phyloP scores from a whole-genome alignment of 2,888 invertebrate genomes.

The Chymomyza fuscimana region DNA sequence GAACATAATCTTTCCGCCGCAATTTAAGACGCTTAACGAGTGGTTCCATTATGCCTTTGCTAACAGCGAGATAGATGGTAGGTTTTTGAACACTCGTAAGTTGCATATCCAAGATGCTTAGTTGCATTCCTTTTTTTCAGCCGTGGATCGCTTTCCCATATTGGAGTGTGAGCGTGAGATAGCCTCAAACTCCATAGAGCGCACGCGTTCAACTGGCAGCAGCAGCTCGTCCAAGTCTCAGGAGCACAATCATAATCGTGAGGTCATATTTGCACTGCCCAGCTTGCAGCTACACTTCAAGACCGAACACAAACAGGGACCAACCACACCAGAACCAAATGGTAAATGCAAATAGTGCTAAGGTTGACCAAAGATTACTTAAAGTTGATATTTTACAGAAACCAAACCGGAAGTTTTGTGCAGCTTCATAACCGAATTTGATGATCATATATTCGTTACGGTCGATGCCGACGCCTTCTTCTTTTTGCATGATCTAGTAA shows the following conservation, averaged over 20 bases:
- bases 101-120: neutral
- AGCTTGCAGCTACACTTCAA: slow-evolving; percentile 95
- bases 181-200: slow-evolving; percentile 82
- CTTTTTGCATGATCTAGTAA: slow-evolving; percentile 97
- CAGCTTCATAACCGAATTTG: slow-evolving; percentile 98
- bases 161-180: slow-evolving; percentile 88
- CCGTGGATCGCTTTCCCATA: slow-evolving; percentile 94
- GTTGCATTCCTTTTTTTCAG: slow-evolving; percentile 80
- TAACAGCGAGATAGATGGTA: slow-evolving; percentile 96
- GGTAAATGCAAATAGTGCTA: slow-evolving; percentile 76
- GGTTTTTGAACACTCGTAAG: slow-evolving; percentile 40
- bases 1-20: slow-evolving; percentile 95
- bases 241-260: slow-evolving; percentile 91
- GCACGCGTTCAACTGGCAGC: slow-evolving; percentile 80
- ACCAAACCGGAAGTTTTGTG: slow-evolving; percentile 95
- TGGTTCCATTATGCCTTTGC: slow-evolving; percentile 99
- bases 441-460: slow-evolving; percentile 98
- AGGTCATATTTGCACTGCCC: slow-evolving; percentile 98
- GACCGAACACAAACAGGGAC: slow-evolving; percentile 93
- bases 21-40: slow-evolving; percentile 95
- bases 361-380: neutral
- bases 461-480: slow-evolving; percentile 99
- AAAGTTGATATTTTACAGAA: slow-evolving; percentile 79
- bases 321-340: slow-evolving; percentile 84
- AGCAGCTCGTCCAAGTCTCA: slow-evolving; percentile 83